Evolutionary conservation across 1,140 invertebrate species (phyloP).

Genomic region (Neomicropteryx cornuta): DNA sequence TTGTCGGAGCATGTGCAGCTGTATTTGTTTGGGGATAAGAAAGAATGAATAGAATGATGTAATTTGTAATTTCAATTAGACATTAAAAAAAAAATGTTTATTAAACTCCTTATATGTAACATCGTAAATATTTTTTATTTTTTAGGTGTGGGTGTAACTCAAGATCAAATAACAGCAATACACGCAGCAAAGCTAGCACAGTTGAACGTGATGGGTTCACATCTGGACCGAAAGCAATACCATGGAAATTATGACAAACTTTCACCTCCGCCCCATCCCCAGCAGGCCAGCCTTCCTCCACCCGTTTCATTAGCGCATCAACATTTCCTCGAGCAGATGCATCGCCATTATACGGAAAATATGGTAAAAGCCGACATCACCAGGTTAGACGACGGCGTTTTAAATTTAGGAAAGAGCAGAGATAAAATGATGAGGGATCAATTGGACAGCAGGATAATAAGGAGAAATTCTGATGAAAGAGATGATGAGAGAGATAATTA

Average conservation of each 20-base stretch:
- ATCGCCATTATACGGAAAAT: conserved; percentile 38
- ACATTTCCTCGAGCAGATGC: conserved; percentile 48
- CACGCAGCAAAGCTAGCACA: conserved; percentile 60
- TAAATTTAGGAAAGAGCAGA: conserved; percentile 35
- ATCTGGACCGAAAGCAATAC: conserved; percentile 43
- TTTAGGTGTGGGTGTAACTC: conserved; percentile 35
- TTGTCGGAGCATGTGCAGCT: too few species aligned
- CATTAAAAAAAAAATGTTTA: too few species aligned
- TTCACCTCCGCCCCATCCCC: conserved; percentile 29
- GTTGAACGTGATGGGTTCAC: conserved; percentile 51
- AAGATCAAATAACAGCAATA: conserved; percentile 45
- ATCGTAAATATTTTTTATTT: conserved; percentile 7
- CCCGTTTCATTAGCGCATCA: conserved; percentile 38
- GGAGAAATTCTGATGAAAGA: too few species aligned
- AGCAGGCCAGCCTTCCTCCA: conserved; percentile 34
- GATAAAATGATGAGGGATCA: too few species aligned
- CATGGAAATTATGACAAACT: too few species aligned
- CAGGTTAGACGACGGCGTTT: conserved; percentile 30
- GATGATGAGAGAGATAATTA: conserved; percentile 29
- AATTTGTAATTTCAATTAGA: too few species aligned
- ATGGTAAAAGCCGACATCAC: conserved; percentile 31
- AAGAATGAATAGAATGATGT: too few species aligned
- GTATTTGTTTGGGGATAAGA: too few species aligned
- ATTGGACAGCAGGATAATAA: too few species aligned
- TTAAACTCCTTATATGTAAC: too few species aligned